Evolutionary conservation across 2,113 vertebrate genomes (phyloP).

Genomic region (Anarrhichthys ocellatus): DNA sequence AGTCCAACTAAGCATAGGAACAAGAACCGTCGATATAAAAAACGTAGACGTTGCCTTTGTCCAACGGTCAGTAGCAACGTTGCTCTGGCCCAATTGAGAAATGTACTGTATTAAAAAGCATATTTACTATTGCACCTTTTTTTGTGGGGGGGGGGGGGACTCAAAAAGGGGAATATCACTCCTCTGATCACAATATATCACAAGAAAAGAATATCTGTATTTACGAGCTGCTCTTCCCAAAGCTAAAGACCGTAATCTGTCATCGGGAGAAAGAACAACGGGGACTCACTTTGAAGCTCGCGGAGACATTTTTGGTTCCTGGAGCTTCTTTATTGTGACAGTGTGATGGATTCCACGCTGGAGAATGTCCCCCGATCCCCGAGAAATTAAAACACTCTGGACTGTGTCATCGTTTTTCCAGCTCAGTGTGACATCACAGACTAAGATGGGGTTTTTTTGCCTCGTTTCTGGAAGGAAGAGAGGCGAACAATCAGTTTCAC

Average conservation of each 20-base stretch:
- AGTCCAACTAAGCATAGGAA: conserved; percentile 42
- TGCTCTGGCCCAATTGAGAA: conserved; percentile 13
- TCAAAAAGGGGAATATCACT: conserved; percentile 67
- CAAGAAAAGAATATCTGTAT: conserved; percentile 34
- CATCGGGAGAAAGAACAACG: conserved; percentile 20
- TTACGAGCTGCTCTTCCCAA: conserved; percentile 59
- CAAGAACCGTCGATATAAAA: conserved; percentile 49
- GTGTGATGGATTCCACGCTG: conserved; percentile 69
- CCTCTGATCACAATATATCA: conserved; percentile 48
- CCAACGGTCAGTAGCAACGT: conserved; percentile 41
- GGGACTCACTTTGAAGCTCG: conserved; percentile 55
- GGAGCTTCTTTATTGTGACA: conserved; percentile 69
- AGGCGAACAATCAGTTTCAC: conserved; percentile 9
- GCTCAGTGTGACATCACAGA: conserved; percentile 46
- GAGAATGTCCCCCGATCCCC: conserved; percentile 72
- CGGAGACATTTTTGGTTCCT: conserved; percentile 47
- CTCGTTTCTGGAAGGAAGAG: conserved; percentile 21
- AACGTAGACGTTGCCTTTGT: conserved; percentile 32
- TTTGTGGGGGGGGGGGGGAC: neutral
- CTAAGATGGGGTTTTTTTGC: neutral
- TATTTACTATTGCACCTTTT: conserved; percentile 62
- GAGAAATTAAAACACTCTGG: conserved; percentile 75
- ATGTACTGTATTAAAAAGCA: conserved; percentile 61
- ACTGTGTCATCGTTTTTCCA: conserved; percentile 71
- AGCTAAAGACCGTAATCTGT: conserved; percentile 56